Conservation (phyloP, 2,797 vertebrate species). For the Hyperoplus lanceolatus region DNA sequence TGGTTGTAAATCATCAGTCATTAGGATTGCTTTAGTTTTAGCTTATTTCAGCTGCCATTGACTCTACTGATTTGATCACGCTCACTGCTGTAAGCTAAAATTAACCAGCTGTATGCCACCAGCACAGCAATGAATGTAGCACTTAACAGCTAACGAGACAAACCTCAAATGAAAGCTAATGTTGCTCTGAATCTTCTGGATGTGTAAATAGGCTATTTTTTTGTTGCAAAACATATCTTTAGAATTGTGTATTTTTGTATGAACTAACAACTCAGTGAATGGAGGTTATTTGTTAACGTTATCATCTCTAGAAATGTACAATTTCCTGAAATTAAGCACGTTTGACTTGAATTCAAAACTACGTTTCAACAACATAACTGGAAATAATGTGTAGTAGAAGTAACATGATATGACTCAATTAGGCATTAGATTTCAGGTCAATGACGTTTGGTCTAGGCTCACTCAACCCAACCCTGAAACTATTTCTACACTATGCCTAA, state of each 20-base stretch:
- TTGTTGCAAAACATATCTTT: not conserved
- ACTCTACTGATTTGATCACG: not conserved
- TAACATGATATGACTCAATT: not conserved
- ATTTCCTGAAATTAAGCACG: not conserved
- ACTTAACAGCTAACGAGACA: not conserved
- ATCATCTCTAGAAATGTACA: not conserved
- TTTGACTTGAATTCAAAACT: not conserved
- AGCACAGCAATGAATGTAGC: not conserved
- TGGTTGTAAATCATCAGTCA: not conserved
- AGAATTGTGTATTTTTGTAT: too few relatives aligned
- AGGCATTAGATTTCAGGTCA: not conserved
- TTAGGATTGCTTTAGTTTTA: not conserved
- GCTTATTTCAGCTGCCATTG: not conserved
- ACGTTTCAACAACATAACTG: not conserved
- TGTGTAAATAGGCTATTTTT: not conserved
- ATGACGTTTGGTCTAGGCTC: not conserved
- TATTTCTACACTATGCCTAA: not conserved
- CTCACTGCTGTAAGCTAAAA: conserved; percentile 1
- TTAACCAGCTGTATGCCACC: not conserved
- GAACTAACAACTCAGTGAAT: not conserved
- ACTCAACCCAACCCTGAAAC: not conserved
- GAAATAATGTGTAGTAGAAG: not conserved
- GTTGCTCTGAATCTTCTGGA: not conserved
- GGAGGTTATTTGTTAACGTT: not conserved
- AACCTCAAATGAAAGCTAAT: not conserved